These are phyloP conservation scores for Aspiorhynchus laticeps DNA, from an alignment of 2,113 vertebrate genomes.

Conservation along the genomic window DNA sequence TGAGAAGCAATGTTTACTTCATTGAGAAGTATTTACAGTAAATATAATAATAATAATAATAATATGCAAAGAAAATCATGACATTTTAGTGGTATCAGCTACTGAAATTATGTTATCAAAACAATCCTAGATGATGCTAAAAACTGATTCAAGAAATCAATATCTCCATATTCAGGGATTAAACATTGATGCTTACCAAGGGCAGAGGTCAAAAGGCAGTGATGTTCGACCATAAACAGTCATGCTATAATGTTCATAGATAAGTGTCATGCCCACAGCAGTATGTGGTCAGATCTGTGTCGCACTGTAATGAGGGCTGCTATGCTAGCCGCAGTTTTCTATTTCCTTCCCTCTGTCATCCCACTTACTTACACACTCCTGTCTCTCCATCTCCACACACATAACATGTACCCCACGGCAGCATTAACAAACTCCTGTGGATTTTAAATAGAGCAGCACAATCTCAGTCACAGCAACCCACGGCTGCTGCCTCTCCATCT, in stretches of 20 bases:
- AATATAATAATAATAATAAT: not conserved
- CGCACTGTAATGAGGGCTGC: slow-evolving; percentile 48
- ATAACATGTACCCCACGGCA: slow-evolving; percentile 31
- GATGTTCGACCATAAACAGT: not conserved
- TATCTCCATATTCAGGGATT: not conserved
- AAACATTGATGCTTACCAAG: not conserved
- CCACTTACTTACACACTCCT: slow-evolving; percentile 49
- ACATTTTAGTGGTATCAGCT: not conserved
- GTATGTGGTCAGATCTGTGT: slow-evolving; percentile 42
- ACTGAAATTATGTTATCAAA: not conserved
- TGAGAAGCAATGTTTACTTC: not conserved
- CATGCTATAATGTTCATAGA: not conserved
- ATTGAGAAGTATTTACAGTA: not conserved
- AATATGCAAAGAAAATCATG: not conserved
- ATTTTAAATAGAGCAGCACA: slow-evolving; percentile 58
- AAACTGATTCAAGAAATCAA: not conserved
- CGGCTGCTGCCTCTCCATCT: slow-evolving; percentile 49
- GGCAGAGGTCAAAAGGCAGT: not conserved
- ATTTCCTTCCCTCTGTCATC: slow-evolving; percentile 41
- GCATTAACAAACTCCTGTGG: slow-evolving; percentile 42
- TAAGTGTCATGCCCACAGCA: slow-evolving; percentile 36
- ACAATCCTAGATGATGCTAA: not conserved
- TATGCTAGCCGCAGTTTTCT: slow-evolving; percentile 46
- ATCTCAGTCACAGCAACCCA: slow-evolving; percentile 51
- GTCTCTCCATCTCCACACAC: slow-evolving; percentile 33